Conservation (phyloP, 2,888 invertebrate species). For the Chrysotoxum bicinctum region DNA sequence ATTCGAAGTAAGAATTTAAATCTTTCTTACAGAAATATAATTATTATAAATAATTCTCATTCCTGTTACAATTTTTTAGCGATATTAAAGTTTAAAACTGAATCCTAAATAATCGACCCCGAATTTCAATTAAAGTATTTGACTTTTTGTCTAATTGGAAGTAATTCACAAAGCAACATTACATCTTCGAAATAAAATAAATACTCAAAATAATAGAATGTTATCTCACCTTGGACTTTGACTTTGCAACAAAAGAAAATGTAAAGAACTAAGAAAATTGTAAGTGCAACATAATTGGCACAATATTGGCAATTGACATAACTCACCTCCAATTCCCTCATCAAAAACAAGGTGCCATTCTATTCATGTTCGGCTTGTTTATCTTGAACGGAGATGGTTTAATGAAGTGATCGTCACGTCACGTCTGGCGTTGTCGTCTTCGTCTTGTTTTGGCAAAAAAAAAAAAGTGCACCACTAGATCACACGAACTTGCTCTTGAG, state of each 20-base stretch:
- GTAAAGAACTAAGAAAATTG: background rate
- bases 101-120: too few relatives aligned
- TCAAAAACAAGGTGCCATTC: slow-evolving; percentile 38
- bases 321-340: slow-evolving; percentile 50
- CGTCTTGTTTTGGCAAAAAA: background rate
- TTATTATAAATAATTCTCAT: too few relatives aligned
- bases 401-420: slow-evolving; percentile 64
- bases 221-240: slow-evolving; percentile 43
- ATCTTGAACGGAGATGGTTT: slow-evolving; percentile 50
- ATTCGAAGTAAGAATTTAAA: too few relatives aligned
- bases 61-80: too few relatives aligned
- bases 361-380: slow-evolving; percentile 50
- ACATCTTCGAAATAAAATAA: background rate
- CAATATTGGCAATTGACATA: slow-evolving; percentile 60
- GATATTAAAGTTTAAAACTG: too few relatives aligned
- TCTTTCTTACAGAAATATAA: too few relatives aligned
- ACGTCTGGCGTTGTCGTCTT: background rate
- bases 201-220: background rate
- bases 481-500: too few relatives aligned
- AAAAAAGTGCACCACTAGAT: too few relatives aligned
- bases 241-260: background rate
- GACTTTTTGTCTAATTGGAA: background rate
- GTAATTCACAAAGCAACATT: background rate
- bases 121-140: background rate
- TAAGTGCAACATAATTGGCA: slow-evolving; percentile 49